These are phyloP conservation scores for Paraplagusia blochii DNA, from an alignment of 2,113 vertebrate genomes.

Conservation along the genomic window DNA sequence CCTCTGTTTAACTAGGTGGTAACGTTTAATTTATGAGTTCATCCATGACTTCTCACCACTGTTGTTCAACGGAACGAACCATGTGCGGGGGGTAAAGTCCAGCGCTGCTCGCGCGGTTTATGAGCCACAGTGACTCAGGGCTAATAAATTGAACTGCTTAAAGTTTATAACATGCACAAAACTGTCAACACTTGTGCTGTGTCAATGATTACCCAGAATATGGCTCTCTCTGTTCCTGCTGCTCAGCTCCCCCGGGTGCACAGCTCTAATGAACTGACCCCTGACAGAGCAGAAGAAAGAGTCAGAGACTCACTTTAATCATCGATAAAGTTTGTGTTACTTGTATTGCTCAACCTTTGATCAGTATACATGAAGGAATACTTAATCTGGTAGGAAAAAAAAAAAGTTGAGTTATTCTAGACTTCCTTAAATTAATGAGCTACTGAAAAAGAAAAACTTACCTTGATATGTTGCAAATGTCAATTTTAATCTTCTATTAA, in stretches of 20 bases:
- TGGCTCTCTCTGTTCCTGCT: conserved; percentile 1
- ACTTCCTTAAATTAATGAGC: neutral
- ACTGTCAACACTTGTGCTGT: conserved; percentile 26
- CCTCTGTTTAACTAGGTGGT: no score
- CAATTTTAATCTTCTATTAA: conserved; percentile 4
- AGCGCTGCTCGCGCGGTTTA: no score
- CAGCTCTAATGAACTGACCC: neutral
- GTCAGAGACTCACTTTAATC: neutral
- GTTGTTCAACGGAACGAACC: no score
- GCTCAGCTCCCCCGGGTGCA: conserved; percentile 6
- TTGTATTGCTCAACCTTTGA: conserved; percentile 7
- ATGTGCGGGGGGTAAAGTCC: neutral
- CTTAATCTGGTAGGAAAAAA: neutral
- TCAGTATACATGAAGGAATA: neutral
- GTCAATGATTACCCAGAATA: conserved; percentile 25
- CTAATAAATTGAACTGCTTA: conserved; percentile 14
- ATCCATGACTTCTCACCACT: no score
- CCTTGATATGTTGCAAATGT: conserved; percentile 29
- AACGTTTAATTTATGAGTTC: no score
- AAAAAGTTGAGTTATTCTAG: neutral
- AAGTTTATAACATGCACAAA: neutral
- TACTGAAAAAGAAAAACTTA: conserved; percentile 25
- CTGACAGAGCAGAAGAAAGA: neutral
- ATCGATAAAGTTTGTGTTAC: conserved; percentile 5
- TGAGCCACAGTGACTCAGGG: neutral